Evolutionary conservation across 2,797 vertebrate species (phyloP).

Genomic region (Sebastes taczanowskii): DNA sequence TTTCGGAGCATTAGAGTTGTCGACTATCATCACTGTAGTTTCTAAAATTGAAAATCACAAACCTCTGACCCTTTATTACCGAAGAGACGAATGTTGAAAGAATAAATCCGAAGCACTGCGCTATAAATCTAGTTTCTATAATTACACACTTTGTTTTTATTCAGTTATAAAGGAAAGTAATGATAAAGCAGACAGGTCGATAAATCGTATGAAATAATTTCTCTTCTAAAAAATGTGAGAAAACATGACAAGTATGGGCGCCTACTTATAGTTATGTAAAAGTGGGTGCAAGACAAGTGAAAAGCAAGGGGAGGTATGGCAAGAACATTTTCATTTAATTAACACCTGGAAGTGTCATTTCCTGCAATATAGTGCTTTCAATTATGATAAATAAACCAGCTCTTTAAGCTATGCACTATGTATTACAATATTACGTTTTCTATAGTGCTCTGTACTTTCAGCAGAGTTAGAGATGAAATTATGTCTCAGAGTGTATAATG

Average conservation of each 20-base stretch:
- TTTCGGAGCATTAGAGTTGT: not conserved
- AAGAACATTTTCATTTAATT: not conserved
- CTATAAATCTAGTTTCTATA: not conserved
- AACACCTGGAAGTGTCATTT: not conserved
- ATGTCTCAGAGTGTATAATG: no score
- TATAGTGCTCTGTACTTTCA: not conserved
- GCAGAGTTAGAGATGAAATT: not conserved
- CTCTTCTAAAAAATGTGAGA: not conserved
- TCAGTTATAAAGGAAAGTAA: not conserved
- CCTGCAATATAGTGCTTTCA: not conserved
- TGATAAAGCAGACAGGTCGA: not conserved
- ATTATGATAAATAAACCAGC: not conserved
- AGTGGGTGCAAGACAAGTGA: not conserved
- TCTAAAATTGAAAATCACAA: not conserved
- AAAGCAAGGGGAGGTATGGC: not conserved
- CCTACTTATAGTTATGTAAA: not conserved
- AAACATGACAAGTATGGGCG: not conserved
- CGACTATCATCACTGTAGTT: not conserved
- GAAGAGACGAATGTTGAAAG: not conserved
- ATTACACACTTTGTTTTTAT: not conserved
- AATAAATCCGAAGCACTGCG: not conserved
- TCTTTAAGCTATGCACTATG: no score
- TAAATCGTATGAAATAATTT: not conserved
- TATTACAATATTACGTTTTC: not conserved
- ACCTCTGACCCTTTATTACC: not conserved